phyloP scores from a whole-genome alignment of 2,113 vertebrate species.

The Anoura caudifer region DNA sequence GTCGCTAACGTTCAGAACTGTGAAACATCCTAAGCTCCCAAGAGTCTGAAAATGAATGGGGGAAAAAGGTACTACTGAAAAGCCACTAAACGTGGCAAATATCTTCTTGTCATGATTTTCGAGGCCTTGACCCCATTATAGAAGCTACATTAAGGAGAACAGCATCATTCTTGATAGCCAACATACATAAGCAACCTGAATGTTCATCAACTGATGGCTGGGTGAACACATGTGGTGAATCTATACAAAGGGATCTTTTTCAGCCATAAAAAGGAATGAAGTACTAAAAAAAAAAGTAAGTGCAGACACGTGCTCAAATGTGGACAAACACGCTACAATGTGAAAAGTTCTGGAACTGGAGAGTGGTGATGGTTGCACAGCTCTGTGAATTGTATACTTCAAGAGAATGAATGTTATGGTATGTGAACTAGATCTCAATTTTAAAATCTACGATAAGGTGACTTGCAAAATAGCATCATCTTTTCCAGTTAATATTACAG shows the following conservation, averaged over 20 bases:
- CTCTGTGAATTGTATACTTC: background rate
- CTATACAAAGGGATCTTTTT: background rate
- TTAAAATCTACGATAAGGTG: background rate
- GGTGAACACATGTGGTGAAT: background rate
- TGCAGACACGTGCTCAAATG: too few species aligned
- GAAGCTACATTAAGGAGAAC: background rate
- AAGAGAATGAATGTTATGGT: background rate
- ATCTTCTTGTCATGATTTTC: background rate
- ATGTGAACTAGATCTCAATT: background rate
- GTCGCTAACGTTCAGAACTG: conserved; percentile 71
- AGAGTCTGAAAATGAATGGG: conserved; percentile 61
- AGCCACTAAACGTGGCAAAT: background rate
- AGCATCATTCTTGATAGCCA: background rate
- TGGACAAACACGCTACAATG: too few species aligned
- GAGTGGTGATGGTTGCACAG: background rate
- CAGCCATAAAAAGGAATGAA: background rate
- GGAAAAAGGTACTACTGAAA: conserved; percentile 41
- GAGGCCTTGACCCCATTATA: background rate
- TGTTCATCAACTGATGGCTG: background rate
- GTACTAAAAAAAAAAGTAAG: background rate
- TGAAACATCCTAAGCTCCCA: conserved; percentile 31
- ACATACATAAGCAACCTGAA: background rate
- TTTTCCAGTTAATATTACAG: background rate
- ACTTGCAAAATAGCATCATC: background rate
- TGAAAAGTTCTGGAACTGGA: background rate